A percentile compares a stretch with the other conserved stretches of the same genome.
These are phyloP conservation scores for Muscicapa striata DNA, from an alignment of 2,797 vertebrate genomes.

Conservation along the genomic window DNA sequence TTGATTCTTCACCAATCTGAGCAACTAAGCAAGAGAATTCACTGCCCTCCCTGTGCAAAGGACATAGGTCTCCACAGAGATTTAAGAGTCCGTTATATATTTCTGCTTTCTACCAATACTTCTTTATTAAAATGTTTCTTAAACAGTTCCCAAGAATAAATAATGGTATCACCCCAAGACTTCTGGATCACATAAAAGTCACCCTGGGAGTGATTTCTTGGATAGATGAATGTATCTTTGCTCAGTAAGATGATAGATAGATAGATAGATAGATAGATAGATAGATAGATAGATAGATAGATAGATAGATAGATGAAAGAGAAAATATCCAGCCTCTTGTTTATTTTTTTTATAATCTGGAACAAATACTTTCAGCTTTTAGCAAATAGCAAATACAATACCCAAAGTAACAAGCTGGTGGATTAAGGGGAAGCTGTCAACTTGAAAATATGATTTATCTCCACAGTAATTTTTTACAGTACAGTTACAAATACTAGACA, in stretches of 20 bases:
- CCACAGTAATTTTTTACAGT: background rate
- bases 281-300: background rate
- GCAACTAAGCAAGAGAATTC: conserved; percentile 18
- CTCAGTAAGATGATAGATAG: background rate
- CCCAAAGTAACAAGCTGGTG: background rate
- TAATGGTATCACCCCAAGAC: background rate
- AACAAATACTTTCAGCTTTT: background rate
- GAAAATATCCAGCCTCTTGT: background rate
- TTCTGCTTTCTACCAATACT: background rate
- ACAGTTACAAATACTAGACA: background rate
- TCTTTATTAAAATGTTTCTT: conserved; percentile 24
- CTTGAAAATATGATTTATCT: background rate
- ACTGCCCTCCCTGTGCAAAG: background rate
- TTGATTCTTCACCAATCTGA: conserved; percentile 42
- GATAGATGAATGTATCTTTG: background rate
- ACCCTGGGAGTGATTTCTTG: background rate
- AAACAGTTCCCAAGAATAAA: conserved; percentile 6
- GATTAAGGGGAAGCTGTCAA: background rate
- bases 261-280: no score
- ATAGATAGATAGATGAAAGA: background rate
- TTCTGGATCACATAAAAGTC: background rate
- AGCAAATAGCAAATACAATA: background rate
- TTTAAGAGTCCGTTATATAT: background rate
- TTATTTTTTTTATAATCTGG: background rate
- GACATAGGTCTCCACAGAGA: background rate